These are phyloP conservation scores for Sus cebifrons DNA, from an alignment of 2,797 vertebrate species.

Conservation along the genomic window DNA sequence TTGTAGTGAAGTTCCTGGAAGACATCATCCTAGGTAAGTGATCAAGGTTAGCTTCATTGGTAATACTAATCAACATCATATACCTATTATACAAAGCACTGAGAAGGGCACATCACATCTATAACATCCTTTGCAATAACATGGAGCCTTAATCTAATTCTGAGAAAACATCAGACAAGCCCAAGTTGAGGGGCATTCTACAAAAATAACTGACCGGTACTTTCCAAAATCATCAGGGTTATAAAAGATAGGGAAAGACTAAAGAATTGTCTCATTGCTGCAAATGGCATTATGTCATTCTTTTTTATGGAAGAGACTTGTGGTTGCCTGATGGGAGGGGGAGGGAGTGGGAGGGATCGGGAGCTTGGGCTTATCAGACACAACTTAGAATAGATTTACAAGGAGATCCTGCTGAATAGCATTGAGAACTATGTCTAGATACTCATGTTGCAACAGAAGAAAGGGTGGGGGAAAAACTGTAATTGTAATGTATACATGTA, in stretches of 20 bases:
- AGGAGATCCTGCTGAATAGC: no score
- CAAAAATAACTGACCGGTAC: background rate
- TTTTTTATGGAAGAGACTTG: no score
- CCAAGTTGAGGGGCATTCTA: background rate
- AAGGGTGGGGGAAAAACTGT: no score
- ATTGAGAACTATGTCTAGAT: no score
- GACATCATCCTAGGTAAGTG: background rate
- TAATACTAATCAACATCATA: background rate
- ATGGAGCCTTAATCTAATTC: background rate
- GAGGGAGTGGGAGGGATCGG: no score
- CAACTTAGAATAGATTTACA: no score
- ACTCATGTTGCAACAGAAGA: no score
- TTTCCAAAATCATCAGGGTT: background rate
- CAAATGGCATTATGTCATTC: no score
- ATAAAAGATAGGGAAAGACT: constrained; percentile 46
- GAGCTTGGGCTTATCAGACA: no score
- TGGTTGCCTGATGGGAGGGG: no score
- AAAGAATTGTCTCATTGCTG: background rate
- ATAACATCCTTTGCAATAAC: background rate
- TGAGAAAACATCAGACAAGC: constrained; percentile 1
- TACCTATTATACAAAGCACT: background rate
- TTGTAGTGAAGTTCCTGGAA: background rate
- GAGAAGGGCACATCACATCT: background rate
- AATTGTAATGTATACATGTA: no score
- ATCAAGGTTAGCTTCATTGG: background rate